Conservation (phyloP, 2,113 vertebrate species). For the Pseudopipra pipra region DNA sequence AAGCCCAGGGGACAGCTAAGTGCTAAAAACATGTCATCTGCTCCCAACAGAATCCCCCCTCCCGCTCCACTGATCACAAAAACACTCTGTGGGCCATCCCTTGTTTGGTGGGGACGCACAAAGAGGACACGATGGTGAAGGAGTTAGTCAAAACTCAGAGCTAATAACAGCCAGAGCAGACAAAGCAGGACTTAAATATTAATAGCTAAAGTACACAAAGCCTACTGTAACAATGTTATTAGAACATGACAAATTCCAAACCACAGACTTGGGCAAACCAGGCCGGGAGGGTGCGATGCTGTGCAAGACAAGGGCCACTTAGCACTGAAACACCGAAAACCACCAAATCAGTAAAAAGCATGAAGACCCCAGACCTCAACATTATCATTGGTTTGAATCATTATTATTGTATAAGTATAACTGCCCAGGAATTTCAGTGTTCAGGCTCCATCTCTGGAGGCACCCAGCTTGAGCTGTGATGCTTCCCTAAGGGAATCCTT, state of each 20-base stretch:
- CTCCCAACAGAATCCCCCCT: neutral
- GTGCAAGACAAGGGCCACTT: rapidly evolving
- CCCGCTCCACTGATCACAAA: rapidly evolving
- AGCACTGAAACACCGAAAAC: neutral
- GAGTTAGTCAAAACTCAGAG: neutral
- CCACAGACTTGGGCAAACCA: neutral
- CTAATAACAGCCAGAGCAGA: neutral
- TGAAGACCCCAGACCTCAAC: neutral
- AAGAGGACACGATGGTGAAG: rapidly evolving
- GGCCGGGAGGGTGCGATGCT: neutral
- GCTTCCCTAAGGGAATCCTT: neutral
- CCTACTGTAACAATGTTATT: neutral
- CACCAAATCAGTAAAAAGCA: neutral
- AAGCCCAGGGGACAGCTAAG: neutral
- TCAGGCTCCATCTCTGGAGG: neutral
- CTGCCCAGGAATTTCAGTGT: neutral
- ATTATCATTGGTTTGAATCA: neutral
- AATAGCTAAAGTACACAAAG: neutral
- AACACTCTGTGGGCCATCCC: rapidly evolving
- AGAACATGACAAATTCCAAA: neutral
- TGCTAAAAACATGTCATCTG: neutral
- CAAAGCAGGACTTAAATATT: neutral
- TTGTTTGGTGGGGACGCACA: neutral
- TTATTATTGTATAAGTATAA: neutral
- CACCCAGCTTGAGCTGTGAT: neutral